Evolutionary conservation across 1,140 invertebrate species (phyloP), one percentile per base, ranked within the genome.

Genomic region (Papilio xuthus): DNA sequence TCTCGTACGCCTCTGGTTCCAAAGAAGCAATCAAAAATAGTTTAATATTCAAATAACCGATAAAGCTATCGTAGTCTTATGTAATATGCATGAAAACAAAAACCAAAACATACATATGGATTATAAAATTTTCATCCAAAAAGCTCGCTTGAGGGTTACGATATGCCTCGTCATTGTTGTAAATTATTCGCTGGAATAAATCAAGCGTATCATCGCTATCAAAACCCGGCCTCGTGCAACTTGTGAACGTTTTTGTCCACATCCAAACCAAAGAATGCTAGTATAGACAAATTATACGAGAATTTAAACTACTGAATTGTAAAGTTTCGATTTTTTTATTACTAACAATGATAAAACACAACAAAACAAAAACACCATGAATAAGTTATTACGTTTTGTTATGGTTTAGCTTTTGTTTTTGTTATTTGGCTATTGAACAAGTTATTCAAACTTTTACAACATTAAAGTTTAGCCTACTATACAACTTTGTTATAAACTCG

Each of bases 131-230:
- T 76, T 47, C 74, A 76, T 56, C 60, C n/a, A 47, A 73, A 76
- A 32, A 76, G 23, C 26, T 12, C 44, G 44, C 44, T 76, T 76
- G 32, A 20, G 32, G 50, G 50, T 18, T 32, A 32, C 26, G 32
- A 76, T 76, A 23, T 60, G 50, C 50, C 37, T 12, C 15, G 74
- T 76, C 74, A 60, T 76, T 76, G 74, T 76, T 76, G 74, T 76
- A 76, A 76, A 76, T 76, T 76, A 76, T 63, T 76, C 74, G n/a
- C 28, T 12, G 23, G 53, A 76, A 76, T 76, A 76, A 76, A 76
- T 76, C 74, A 60, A 9, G 74, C 74, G 13, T 76, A 76, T 76
- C 74, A 76, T 76, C 20, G 74, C 56, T 76, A 76, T 76, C 74
- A 76, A 56, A 76, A 32, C 26, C 50, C 53, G 28, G 13, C 37